These are phyloP conservation scores for Oryzias woworae DNA, from an alignment of 2,113 vertebrate genomes.

Conservation along the genomic window DNA sequence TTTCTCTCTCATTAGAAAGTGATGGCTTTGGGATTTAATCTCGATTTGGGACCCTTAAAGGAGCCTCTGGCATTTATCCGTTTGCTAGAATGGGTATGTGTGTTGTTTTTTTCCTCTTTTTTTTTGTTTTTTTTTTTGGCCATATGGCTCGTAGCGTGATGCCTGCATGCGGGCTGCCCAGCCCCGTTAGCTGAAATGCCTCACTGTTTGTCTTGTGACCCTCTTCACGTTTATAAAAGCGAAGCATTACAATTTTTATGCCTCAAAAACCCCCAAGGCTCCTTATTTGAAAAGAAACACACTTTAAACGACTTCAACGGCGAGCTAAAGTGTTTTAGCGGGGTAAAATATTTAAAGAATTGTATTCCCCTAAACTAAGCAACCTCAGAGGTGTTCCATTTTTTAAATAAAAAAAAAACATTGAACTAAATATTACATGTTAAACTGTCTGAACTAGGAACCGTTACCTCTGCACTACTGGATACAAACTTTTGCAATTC, in stretches of 20 bases:
- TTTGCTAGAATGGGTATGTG: constrained; percentile 90
- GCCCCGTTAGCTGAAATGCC: not conserved
- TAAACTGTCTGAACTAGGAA: too few relatives aligned
- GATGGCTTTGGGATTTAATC: constrained; percentile 63
- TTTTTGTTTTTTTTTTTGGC: not conserved
- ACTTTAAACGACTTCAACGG: not conserved
- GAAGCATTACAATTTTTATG: constrained; percentile 7
- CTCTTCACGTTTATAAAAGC: constrained; percentile 12
- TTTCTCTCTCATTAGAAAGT: constrained; percentile 60
- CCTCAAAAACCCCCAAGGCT: constrained; percentile 20
- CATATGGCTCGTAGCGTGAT: constrained; percentile 14
- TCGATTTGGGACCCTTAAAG: constrained; percentile 84
- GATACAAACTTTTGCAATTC: too few relatives aligned
- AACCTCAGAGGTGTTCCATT: too few relatives aligned
- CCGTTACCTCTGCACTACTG: too few relatives aligned
- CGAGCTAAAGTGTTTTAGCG: not conserved
- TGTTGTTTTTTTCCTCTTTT: not conserved
- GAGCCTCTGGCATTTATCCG: constrained; percentile 93
- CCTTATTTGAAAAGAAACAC: too few relatives aligned
- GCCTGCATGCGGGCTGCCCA: not conserved
- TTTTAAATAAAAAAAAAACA: too few relatives aligned
- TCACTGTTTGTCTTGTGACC: constrained; percentile 51
- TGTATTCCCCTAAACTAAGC: too few relatives aligned
- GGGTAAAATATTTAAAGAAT: too few relatives aligned
- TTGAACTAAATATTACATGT: too few relatives aligned